Base-by-base conservation (phyloP, 1,140 invertebrate species). In the Drosophila orena region DNA sequence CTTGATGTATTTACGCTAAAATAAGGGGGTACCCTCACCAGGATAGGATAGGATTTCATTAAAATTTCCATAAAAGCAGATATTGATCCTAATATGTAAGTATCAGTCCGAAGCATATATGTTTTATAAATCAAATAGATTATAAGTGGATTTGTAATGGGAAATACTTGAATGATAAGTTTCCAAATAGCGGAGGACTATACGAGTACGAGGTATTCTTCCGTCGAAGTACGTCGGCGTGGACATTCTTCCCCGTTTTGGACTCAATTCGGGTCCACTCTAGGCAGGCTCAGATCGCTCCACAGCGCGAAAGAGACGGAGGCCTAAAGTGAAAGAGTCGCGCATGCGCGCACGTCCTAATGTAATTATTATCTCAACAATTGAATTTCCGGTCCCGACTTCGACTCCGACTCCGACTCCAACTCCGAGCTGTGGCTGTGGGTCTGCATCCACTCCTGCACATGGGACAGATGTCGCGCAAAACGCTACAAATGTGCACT, bases 321-420 rank as follows among this genome's bases (percentile, higher is more conserved):
- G 52, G 43, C 58, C 64, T 43, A 56, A 60, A 58, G 58, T 47
- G 58, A 59, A 47, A 58, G 73, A 85, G 77, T 88, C 71, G 89
- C 89, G 81, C 83, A 81, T 91, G 89, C 80, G 86, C 86, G 80
- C 86, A 90, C 89, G 89, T 91, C 89, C 89, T 91, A 91, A 91
- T 91, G 89, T 89, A 91, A 91, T 91, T 91, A 91, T 91, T 91
- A 91, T 91, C 78, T 91, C 81, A 91, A 91, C 89, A 91, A 91
- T 91, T 91, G 89, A 91, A 91, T 91, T 91, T 91, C 89, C 89
- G 89, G 89, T 89, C 73, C 78, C 60, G 47, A 68, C 74, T 73
- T 44, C 42, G 54, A 55, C 80, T 55, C 57, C 27, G 66, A 30
- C 24, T 24, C 24, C 24, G 4, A 24, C 24, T 24, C 24, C 24